Conservation (phyloP, 2,113 vertebrate genomes). For the zebrafish (Danio rerio) region DNA sequence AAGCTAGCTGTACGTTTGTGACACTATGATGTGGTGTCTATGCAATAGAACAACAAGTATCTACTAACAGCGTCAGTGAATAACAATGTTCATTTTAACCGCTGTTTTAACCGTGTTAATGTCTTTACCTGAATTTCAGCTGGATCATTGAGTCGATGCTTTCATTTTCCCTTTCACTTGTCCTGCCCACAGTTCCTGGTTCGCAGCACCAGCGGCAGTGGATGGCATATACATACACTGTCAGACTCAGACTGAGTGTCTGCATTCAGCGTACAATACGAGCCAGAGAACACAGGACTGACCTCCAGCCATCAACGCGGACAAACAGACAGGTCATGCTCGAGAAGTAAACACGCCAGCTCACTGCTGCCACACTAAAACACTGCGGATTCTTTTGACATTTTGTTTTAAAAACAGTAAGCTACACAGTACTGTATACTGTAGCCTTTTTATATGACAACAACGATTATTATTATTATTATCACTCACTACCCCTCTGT, state of each 20-base stretch:
- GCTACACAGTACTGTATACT: too few relatives aligned
- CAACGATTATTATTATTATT: too few relatives aligned
- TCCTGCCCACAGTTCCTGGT: conserved; percentile 55
- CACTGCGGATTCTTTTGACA: background rate
- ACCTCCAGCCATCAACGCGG: conserved; percentile 2
- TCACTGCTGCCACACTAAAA: background rate
- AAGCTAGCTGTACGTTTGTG: background rate
- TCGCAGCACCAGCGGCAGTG: conserved; percentile 40
- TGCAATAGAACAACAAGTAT: background rate
- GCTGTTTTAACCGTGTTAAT: background rate
- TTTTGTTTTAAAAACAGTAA: background rate
- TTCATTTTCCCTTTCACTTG: conserved; percentile 68
- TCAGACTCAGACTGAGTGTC: background rate
- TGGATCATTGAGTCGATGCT: conserved; percentile 49
- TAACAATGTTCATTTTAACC: background rate
- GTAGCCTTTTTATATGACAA: too few relatives aligned
- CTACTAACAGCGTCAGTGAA: background rate
- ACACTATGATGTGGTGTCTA: conserved; percentile 4
- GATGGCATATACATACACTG: conserved; percentile 32
- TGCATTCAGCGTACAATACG: background rate
- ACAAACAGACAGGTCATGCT: background rate
- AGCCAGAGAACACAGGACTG: background rate
- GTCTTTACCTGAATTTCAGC: conserved; percentile 60
- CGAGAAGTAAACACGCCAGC: background rate
- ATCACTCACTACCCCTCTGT: too few relatives aligned